Percentiles rank a stretch among this genome's conserved stretches.
phyloP scores from a whole-genome alignment of 1,140 invertebrate genomes.

The Mesaphorura yosii region DNA sequence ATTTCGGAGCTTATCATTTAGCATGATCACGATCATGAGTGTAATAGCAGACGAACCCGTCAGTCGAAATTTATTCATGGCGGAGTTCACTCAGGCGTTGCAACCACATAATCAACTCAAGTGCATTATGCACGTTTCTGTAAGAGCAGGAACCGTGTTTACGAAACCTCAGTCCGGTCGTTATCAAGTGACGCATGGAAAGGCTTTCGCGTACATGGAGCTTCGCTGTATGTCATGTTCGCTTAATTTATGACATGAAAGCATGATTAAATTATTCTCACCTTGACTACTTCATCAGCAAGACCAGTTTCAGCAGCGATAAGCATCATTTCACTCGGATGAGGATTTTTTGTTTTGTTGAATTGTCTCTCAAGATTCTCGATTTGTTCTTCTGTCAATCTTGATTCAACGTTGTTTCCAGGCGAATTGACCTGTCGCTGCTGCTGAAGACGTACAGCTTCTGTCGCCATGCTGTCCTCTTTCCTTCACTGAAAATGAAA shows the following conservation, averaged over 20 bases:
- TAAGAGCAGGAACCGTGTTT: no score
- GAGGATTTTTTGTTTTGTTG: constrained; percentile 41
- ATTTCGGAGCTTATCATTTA: no score
- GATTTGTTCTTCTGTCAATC: constrained; percentile 39
- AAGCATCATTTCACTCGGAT: constrained; percentile 41
- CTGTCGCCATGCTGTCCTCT: constrained; percentile 10
- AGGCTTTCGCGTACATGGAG: no score
- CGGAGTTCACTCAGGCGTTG: no score
- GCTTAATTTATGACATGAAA: neutral
- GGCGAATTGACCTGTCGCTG: neutral
- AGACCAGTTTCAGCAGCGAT: constrained; percentile 44
- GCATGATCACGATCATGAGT: no score
- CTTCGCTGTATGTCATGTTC: no score
- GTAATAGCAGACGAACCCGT: no score
- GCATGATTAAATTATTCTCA: constrained; percentile 28
- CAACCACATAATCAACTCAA: no score
- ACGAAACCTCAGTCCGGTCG: no score
- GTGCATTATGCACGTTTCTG: no score
- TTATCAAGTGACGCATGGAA: no score
- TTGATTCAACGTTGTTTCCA: neutral
- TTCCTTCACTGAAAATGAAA: neutral
- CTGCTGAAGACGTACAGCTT: constrained; percentile 8
- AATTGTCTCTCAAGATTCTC: constrained; percentile 42
- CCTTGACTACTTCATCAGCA: constrained; percentile 41
- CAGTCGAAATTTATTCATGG: no score